Conservation (phyloP, 2,888 invertebrate species). For the Scrobipalpa atriplicella region DNA sequence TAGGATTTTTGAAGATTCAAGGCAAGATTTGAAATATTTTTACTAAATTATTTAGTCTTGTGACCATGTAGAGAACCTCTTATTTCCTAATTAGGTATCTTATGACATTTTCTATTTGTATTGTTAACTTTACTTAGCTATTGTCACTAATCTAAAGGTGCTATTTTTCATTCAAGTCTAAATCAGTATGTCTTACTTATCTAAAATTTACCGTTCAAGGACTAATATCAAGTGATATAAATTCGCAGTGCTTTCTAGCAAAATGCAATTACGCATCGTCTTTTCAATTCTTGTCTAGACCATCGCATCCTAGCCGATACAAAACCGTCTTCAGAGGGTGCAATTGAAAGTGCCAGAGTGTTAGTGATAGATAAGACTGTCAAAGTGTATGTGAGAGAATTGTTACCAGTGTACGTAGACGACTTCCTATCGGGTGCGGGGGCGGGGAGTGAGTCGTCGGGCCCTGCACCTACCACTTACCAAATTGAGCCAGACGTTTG, state of each 20-base stretch:
- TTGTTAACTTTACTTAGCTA: too few species aligned
- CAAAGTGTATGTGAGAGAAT: constrained; percentile 11
- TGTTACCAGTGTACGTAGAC: constrained; percentile 7
- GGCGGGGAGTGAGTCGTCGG: constrained; percentile 64
- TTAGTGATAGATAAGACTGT: constrained; percentile 14
- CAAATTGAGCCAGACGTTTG: constrained; percentile 99
- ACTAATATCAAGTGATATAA: background rate
- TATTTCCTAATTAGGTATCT: too few species aligned
- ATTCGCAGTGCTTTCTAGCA: constrained; percentile 8
- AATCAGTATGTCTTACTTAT: background rate
- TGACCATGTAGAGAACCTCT: too few species aligned
- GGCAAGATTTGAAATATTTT: background rate
- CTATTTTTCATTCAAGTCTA: background rate
- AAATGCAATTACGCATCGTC: background rate
- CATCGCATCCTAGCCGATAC: constrained; percentile 12
- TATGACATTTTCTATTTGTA: background rate
- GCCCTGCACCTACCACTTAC: constrained; percentile 89
- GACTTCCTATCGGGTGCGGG: constrained; percentile 23
- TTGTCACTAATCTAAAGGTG: background rate
- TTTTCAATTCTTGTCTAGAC: constrained; percentile 10
- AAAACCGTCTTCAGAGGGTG: constrained; percentile 29
- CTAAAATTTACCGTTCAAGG: background rate
- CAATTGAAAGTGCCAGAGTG: constrained; percentile 24
- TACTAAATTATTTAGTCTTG: background rate
- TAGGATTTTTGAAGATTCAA: background rate